Evolutionary conservation across 2,888 invertebrate species (phyloP).

Genomic region (Caenorhabditis plicata): DNA sequence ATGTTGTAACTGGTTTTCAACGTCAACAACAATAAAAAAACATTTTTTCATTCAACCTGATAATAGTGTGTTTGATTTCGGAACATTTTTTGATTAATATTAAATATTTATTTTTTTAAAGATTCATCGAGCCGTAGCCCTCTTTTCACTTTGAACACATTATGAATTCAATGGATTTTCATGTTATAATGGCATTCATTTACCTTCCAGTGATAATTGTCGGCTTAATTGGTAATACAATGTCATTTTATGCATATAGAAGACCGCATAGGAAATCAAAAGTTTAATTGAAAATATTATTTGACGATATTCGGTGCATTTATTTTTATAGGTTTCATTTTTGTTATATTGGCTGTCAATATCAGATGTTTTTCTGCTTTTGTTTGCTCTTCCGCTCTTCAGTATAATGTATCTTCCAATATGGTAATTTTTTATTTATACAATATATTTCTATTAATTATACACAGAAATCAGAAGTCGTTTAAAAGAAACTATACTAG

Average conservation of each 20-base stretch:
- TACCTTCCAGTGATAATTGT: conserved; percentile 26
- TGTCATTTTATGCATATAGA: conserved; percentile 26
- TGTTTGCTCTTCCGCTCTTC: conserved; percentile 30
- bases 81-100: too few relatives aligned
- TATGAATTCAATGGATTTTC: conserved; percentile 32
- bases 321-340: conserved; percentile 21
- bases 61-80: too few relatives aligned
- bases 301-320: not conserved
- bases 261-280: conserved; percentile 23
- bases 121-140: too few relatives aligned
- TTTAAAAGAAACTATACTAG: too few relatives aligned
- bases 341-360: conserved; percentile 23
- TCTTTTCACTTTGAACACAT: too few relatives aligned
- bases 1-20: too few relatives aligned
- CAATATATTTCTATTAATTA: too few relatives aligned
- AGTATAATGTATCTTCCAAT: conserved; percentile 30
- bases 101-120: too few relatives aligned
- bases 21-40: too few relatives aligned
- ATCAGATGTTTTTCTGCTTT: conserved; percentile 25
- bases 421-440: conserved; percentile 21
- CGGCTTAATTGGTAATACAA: conserved; percentile 21
- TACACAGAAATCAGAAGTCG: too few relatives aligned
- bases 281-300: not conserved
- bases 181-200: conserved; percentile 25
- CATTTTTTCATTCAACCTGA: too few relatives aligned